Base-by-base conservation (phyloP, 2,888 invertebrate species). In the Pemphredon lugubris region DNA sequence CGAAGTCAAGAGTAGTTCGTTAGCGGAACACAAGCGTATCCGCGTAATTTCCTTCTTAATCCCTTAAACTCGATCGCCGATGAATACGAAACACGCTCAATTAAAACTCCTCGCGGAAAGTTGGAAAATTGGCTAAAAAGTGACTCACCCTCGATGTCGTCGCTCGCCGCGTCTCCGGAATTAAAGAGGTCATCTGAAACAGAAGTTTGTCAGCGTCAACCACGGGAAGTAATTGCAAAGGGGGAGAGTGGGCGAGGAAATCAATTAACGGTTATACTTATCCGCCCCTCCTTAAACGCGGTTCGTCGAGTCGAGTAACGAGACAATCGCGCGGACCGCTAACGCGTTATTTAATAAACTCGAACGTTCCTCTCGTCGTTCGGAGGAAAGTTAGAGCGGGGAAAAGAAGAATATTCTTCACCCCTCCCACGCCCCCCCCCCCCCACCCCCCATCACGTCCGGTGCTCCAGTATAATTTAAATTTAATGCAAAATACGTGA, bases 121-220 rank as follows among this genome's bases (percentile, higher is more conserved):
- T 78, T 73, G 44, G 6, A 58, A 69, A 73, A 81, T 76, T 67
- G 71, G 53, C 67, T 73, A 67, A 75, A n/a, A 82, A 81, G 75
- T 68, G 64, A 86, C 88, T 88, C 76, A 88, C 88, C 87, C 60
- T 82, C 77, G 45, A 71, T 64, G 77, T 65, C 64, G 76, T 70
- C 72, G 73, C 72, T 66, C 26, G 57, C 45, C 59, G 57, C 47
- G 65, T 83, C 85, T 42, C 82, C 83, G 55, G 82, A 79, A 75
- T 86, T 86, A 82, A 84, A 82, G 69, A 85, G 80, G 77, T 85
- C 84, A 81, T 88, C 88, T 88, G 83, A 67, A 87, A 87, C 71
- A 77, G 69, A 71, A 75, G 72, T 73, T 76, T 40, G 64, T 74
- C 67, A 39, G 39, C 47, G 23, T 44, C 37, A 64, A 45, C 37